These are phyloP conservation scores for Acanthurus leucopareius DNA, from an alignment of 2,797 vertebrate genomes.

Conservation along the genomic window DNA sequence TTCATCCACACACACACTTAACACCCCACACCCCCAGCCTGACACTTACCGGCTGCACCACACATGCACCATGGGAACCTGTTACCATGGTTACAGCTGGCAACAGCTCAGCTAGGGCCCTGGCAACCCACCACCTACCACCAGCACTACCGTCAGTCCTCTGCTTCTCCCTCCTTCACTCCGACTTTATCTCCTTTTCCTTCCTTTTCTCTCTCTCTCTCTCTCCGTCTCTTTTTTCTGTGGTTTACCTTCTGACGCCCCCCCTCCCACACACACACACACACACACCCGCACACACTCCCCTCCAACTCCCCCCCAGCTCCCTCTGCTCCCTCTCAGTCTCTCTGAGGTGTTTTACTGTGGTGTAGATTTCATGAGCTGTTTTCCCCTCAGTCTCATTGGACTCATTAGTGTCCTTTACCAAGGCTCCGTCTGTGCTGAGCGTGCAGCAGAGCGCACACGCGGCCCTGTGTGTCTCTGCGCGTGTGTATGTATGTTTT, in stretches of 20 bases:
- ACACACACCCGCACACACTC: neutral
- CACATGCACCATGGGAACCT: slow-evolving; percentile 70
- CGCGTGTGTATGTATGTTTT: slow-evolving; percentile 34
- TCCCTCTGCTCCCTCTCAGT: slow-evolving; percentile 18
- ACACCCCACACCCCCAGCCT: slow-evolving; percentile 54
- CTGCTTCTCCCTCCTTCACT: slow-evolving; percentile 34
- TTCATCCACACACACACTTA: slow-evolving; percentile 56
- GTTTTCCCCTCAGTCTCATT: slow-evolving; percentile 81
- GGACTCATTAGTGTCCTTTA: slow-evolving; percentile 84
- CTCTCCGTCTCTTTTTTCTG: slow-evolving; percentile 18
- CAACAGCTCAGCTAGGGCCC: slow-evolving; percentile 72
- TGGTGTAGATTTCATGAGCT: slow-evolving; percentile 74
- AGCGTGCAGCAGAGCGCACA: slow-evolving; percentile 39
- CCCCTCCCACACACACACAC: neutral
- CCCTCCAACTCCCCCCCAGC: neutral
- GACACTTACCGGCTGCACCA: slow-evolving; percentile 64
- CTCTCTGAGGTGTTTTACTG: slow-evolving; percentile 75
- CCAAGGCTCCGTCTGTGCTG: slow-evolving; percentile 68
- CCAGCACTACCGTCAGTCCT: slow-evolving; percentile 31
- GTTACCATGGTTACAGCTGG: slow-evolving; percentile 83
- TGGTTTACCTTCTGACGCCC: slow-evolving; percentile 32
- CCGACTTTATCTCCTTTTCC: slow-evolving; percentile 4
- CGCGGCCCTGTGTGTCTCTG: neutral
- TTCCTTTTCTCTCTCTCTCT: slow-evolving; percentile 21
- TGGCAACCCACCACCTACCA: slow-evolving; percentile 67